Percentiles rank a stretch among this genome's conserved stretches.
These are phyloP conservation scores for Hestina assimilis DNA, from an alignment of 1,140 invertebrate genomes.

Conservation along the genomic window DNA sequence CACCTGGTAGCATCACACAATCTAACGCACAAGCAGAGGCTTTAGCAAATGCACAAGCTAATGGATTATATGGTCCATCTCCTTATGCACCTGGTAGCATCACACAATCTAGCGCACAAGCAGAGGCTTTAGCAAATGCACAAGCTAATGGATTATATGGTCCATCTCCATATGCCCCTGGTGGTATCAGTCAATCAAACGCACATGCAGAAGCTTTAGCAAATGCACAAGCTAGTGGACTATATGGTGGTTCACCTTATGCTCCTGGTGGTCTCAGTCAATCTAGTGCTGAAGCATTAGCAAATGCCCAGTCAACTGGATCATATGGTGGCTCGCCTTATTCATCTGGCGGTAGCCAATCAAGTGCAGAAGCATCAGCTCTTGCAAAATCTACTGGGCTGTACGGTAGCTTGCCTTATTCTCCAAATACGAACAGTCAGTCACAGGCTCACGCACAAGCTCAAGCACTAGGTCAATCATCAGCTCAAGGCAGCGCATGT, in stretches of 20 bases:
- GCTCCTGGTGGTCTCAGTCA: constrained; percentile 3
- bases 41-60: constrained; percentile 15
- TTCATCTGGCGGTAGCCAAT: not conserved
- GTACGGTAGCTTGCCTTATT: constrained; percentile 10
- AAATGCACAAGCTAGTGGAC: constrained; percentile 10
- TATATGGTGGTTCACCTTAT: constrained; percentile 11
- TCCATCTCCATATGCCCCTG: not conserved
- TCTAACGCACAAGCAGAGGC: constrained; percentile 6
- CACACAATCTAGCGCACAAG: not conserved
- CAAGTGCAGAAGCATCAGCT: constrained; percentile 13
- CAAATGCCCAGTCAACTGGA: not conserved
- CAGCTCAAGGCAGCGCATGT: constrained; percentile 13
- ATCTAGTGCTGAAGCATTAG: constrained; percentile 1
- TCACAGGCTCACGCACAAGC: constrained; percentile 2
- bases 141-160: not conserved
- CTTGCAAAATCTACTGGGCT: constrained; percentile 17
- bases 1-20: not conserved
- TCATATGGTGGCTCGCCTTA: not conserved
- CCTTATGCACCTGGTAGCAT: not conserved
- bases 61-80: not conserved
- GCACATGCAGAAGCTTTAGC: constrained; percentile 16
- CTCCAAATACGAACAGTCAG: constrained; percentile 7
- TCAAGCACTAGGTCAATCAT: constrained; percentile 4
- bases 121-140: not conserved
- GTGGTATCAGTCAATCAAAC: not conserved